Percentiles rank a stretch among this genome's conserved stretches.
phyloP scores from a whole-genome alignment of 2,113 vertebrate species.

The Cyprinodon brontotheroides region DNA sequence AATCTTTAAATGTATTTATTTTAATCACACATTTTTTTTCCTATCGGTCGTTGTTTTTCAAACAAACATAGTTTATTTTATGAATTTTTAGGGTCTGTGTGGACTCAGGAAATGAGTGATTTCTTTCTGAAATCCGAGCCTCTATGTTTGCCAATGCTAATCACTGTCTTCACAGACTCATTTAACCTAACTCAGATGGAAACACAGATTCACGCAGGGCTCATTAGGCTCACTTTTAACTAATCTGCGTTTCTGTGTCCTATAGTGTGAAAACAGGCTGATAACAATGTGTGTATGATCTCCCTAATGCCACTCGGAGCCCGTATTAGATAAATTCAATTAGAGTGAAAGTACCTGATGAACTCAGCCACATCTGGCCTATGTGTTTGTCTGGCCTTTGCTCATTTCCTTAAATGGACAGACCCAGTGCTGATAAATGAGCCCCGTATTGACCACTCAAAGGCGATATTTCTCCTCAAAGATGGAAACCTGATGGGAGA shows the following conservation, averaged over 20 bases:
- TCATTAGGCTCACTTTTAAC: conserved; percentile 26
- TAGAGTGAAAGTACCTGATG: conserved; percentile 85
- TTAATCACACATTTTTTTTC: too few relatives aligned
- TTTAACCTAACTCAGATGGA: conserved; percentile 35
- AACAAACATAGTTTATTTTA: too few relatives aligned
- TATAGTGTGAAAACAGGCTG: conserved; percentile 81
- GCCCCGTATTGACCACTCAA: conserved; percentile 84
- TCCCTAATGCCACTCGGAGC: conserved; percentile 78
- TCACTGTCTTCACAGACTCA: conserved; percentile 35
- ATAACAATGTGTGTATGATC: conserved; percentile 80
- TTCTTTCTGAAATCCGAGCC: background rate
- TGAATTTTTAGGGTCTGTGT: background rate
- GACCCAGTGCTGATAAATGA: conserved; percentile 84
- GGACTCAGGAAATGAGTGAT: background rate
- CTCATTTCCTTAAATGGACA: conserved; percentile 92
- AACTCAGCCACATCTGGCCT: conserved; percentile 84
- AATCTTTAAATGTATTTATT: too few relatives aligned
- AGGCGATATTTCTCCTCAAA: conserved; percentile 86
- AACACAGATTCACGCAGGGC: conserved; percentile 14
- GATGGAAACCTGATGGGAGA: conserved; percentile 88
- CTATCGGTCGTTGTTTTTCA: too few relatives aligned
- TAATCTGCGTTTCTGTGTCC: conserved; percentile 45
- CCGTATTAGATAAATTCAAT: conserved; percentile 84
- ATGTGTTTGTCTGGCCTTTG: conserved; percentile 88
- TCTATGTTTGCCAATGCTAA: conserved; percentile 24